Conservation (phyloP, 2,797 vertebrate genomes). For the Kryptopterus vitreolus region DNA sequence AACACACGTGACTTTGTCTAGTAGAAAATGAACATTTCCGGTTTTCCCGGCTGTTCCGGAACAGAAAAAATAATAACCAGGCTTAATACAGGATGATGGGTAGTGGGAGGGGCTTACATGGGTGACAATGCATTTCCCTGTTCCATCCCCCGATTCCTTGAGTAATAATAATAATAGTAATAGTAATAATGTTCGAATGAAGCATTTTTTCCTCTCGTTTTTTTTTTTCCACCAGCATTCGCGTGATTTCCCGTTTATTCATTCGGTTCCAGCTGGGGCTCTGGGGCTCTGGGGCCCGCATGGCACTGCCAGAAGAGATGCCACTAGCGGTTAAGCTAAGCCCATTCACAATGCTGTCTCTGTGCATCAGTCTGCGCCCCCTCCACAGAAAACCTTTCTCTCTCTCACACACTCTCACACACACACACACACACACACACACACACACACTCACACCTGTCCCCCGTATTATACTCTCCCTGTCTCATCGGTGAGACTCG, state of each 20-base stretch:
- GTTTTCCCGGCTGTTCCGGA: neutral
- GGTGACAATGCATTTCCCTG: too few species aligned
- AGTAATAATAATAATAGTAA: too few species aligned
- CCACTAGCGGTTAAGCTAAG: slow-evolving; percentile 14
- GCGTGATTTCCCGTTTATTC: neutral
- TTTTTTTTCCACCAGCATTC: neutral
- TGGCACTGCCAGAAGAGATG: slow-evolving; percentile 4
- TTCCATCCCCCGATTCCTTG: too few species aligned
- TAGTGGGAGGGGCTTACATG: neutral
- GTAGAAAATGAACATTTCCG: too few species aligned
- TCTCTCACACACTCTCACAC: too few species aligned
- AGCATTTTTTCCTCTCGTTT: too few species aligned
- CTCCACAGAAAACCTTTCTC: slow-evolving; percentile 13
- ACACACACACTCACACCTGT: neutral
- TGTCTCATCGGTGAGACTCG: slow-evolving; percentile 24
- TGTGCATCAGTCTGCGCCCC: neutral
- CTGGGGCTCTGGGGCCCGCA: neutral
- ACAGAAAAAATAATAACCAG: neutral
- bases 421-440: neutral
- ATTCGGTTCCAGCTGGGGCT: neutral
- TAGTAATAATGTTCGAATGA: neutral
- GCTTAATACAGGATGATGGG: neutral
- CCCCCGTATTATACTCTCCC: neutral
- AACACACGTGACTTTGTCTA: too few species aligned
- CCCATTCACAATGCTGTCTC: slow-evolving; percentile 11